Conservation (phyloP, 2,888 invertebrate genomes). For the Dione vanillae region DNA sequence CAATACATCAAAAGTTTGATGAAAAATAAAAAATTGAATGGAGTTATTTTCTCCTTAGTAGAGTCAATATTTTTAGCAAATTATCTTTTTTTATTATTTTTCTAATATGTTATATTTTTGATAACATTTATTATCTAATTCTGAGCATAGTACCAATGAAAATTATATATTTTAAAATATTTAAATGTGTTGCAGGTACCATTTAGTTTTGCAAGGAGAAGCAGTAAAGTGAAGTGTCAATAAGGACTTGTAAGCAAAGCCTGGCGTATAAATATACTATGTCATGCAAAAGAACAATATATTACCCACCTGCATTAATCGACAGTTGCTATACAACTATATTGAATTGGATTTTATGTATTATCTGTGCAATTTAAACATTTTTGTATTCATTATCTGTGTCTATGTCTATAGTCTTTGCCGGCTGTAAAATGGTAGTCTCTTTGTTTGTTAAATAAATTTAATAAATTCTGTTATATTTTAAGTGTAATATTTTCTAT, state of each 20-base stretch:
- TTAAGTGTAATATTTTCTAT: conserved; percentile 8
- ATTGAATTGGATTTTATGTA: conserved; percentile 5
- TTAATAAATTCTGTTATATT: neutral
- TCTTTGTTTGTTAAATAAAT: neutral
- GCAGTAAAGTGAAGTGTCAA: conserved; percentile 79
- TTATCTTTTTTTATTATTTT: no score
- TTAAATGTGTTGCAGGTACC: conserved; percentile 58
- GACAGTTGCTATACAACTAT: conserved; percentile 33
- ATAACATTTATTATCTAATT: no score
- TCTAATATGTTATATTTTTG: no score
- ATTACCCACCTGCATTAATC: conserved; percentile 20
- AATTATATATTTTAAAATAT: neutral
- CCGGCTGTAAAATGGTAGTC: neutral
- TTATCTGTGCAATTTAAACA: conserved; percentile 17
- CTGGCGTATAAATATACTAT: conserved; percentile 64
- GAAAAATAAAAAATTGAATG: no score
- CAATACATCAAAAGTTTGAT: no score
- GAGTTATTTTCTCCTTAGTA: no score
- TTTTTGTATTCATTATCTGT: conserved; percentile 1
- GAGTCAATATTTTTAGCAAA: no score
- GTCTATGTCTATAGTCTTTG: neutral
- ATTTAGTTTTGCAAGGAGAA: conserved; percentile 61
- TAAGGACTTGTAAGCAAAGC: conserved; percentile 78
- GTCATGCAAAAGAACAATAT: conserved; percentile 39
- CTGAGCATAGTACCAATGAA: no score